Conservation (phyloP, 2,797 vertebrate genomes). For the Esox lucius region DNA sequence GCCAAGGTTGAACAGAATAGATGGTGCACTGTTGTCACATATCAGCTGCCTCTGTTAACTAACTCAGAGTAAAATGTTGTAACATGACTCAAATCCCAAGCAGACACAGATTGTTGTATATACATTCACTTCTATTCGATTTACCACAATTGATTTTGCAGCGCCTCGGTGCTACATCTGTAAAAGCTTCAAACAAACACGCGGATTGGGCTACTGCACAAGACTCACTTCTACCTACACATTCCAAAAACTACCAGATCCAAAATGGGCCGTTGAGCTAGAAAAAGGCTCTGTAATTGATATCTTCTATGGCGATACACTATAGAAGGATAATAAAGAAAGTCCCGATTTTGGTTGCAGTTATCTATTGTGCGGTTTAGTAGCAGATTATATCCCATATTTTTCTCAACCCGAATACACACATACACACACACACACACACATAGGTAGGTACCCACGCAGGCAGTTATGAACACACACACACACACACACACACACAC, state of each 20-base stretch:
- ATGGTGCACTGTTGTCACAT: too few relatives aligned
- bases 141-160: background rate
- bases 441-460: conserved; percentile 11
- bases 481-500: conserved; percentile 30
- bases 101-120: too few relatives aligned
- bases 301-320: background rate
- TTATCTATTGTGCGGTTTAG: background rate
- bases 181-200: background rate
- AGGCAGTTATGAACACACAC: conserved; percentile 2
- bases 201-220: background rate
- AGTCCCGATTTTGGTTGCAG: background rate
- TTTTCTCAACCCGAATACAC: conserved; percentile 21
- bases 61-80: too few relatives aligned
- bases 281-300: background rate
- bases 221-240: background rate
- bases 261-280: background rate
- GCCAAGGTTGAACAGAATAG: too few relatives aligned
- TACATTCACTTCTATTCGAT: background rate
- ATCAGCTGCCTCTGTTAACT: too few relatives aligned
- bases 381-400: background rate
- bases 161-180: background rate
- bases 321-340: background rate
- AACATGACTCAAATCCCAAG: too few relatives aligned
- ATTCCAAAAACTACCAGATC: background rate
- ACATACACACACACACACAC: conserved; percentile 34